A percentile compares a stretch with the other conserved stretches of the same genome.
Evolutionary conservation across 2,797 vertebrate genomes (phyloP).

Genomic region (Scyliorhinus canicula): DNA sequence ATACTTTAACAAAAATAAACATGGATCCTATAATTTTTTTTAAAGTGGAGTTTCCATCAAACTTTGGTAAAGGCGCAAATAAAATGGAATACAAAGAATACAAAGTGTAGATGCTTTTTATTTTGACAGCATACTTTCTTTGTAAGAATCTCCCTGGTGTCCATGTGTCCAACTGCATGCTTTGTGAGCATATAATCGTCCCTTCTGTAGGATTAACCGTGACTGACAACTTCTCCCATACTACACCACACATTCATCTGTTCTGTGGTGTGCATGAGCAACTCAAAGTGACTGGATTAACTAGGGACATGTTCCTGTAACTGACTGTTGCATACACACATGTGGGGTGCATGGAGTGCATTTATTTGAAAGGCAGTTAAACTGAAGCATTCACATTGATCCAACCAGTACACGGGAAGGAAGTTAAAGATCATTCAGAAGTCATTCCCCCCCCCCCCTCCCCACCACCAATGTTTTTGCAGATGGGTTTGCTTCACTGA

Average conservation of each 20-base stretch:
- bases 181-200: constrained; percentile 39
- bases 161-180: constrained; percentile 21
- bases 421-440: background rate
- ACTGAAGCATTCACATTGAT: constrained; percentile 33
- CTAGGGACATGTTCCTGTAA: constrained; percentile 43
- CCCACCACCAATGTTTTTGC: too few relatives aligned
- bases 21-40: background rate
- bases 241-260: constrained; percentile 35
- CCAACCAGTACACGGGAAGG: constrained; percentile 40
- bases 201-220: constrained; percentile 38
- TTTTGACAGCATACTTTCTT: constrained; percentile 15
- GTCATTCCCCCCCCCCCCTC: too few relatives aligned
- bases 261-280: constrained; percentile 42
- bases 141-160: background rate
- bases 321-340: constrained; percentile 27
- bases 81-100: background rate
- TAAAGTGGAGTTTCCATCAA: background rate
- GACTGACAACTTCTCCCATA: constrained; percentile 44
- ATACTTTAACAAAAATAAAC: background rate
- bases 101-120: background rate
- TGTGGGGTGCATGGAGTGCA: constrained; percentile 43
- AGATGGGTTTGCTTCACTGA: background rate
- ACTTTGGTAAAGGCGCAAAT: background rate
- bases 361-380: constrained; percentile 46
- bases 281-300: constrained; percentile 44